Evolutionary conservation across 2,888 invertebrate species (phyloP), one percentile per base, ranked within the genome.

Genomic region (Trissonchulus latispiculum): DNA sequence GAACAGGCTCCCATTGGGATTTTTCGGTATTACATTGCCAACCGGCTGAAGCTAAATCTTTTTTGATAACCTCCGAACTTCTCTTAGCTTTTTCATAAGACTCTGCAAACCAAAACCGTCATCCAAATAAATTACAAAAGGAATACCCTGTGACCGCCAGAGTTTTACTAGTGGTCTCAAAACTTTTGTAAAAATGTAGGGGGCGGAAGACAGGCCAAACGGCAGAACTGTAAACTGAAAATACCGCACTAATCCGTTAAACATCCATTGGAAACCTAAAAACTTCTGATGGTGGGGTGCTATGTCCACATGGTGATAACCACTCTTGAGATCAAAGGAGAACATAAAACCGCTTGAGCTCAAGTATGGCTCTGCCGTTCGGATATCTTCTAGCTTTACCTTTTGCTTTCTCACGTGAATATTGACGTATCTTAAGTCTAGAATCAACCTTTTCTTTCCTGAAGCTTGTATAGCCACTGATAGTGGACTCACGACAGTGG

Each of bases 231-330:
- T 73, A 31, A 73, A 73, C 23, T 31, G 32, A 32, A n/a, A 73
- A 62, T 59, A 70, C 28, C 28, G 8, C 15, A 8, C 15, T 3
- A 8, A 8, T 18, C 64, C 8, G 23, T n/a, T 2, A 1, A 23
- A 31, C 23, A 29, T 15, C 73, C 73, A 73, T 1, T 1, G 2
- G 36, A 73, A 33, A 37, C 73, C 73, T n/a, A 73, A 32, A 28
- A 59, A 73, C 3, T 15, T 32, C 18, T 61, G 61, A 32, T 70
- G 28, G 23, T 28, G 32, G 18, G 18, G 61, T 2, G 32, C n/a
- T 61, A 73, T 73, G 1, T 59, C 48, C 23, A 73, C 32, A 32
- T 73, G 73, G 35, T 73, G 73, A 70, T 73, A 73, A 31, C 69
- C 73, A 23, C 37, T 37, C 35, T 73, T 73, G 23, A 73, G 33